Evolutionary conservation across 1,140 invertebrate genomes (phyloP).

Genomic region (Drosophila arawakana): DNA sequence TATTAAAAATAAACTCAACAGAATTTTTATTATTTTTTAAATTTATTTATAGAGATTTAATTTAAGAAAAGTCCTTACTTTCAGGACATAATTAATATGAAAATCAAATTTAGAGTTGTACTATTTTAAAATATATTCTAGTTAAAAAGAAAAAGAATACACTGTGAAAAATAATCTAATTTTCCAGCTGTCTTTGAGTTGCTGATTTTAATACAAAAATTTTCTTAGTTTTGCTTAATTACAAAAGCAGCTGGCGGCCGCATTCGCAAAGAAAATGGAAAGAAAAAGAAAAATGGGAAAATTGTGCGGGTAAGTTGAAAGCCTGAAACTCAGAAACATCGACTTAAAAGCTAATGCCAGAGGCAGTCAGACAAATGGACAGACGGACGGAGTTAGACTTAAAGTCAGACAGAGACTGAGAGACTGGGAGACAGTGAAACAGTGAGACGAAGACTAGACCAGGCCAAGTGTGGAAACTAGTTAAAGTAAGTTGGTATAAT

Average conservation of each 20-base stretch:
- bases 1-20: neutral
- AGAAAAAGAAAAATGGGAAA: slow-evolving; percentile 63
- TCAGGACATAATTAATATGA: too few relatives aligned
- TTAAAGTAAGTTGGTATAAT: slow-evolving; percentile 73
- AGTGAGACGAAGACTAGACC: slow-evolving; percentile 62
- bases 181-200: neutral
- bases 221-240: slow-evolving; percentile 41
- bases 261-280: slow-evolving; percentile 79
- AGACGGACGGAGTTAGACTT: neutral
- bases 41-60: too few relatives aligned
- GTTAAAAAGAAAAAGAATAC: too few relatives aligned
- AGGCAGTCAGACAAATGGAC: slow-evolving; percentile 28
- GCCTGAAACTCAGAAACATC: slow-evolving; percentile 18
- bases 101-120: too few relatives aligned
- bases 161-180: too few relatives aligned
- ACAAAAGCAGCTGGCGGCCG: slow-evolving; percentile 52
- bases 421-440: slow-evolving; percentile 8
- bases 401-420: slow-evolving; percentile 6
- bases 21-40: neutral
- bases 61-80: too few relatives aligned
- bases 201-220: slow-evolving; percentile 29
- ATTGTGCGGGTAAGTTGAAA: slow-evolving; percentile 72
- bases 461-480: slow-evolving; percentile 82
- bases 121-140: too few relatives aligned
- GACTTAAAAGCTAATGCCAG: slow-evolving; percentile 31